Evolutionary conservation across 2,113 vertebrate genomes (phyloP), one percentile per base, ranked within the genome.

Genomic region (Uria lomvia): DNA sequence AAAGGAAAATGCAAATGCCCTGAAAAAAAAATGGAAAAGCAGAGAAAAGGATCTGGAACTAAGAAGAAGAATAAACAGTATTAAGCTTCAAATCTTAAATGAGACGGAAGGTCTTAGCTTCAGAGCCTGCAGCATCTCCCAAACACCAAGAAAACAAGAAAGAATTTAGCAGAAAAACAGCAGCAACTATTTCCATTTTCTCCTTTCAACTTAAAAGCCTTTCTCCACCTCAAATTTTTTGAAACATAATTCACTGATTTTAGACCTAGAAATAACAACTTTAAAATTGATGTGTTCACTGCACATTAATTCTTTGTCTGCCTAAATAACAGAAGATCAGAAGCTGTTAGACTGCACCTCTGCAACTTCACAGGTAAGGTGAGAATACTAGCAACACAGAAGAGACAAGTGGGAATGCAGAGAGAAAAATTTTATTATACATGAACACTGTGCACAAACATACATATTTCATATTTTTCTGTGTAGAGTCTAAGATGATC

Each of bases 321-420:
- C 30, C 38, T 87, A 66, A 86, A 84, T 74, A 95, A 84, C 71
- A 90, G 90, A 88, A 77, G 60, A 81, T 73, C 77, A 82, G 67
- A 88, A 95, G 83, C 86, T 96, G 89, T 96, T 89, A 95, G 91
- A 68, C 40, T 82, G 12, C 34, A 96, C 72, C 94, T 95, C 88
- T 88, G 94, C 92, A 95, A 9, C 73, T 97, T 97, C 96, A 96
- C 96, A 89, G 95, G 94, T 94, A 89, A 97, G 88, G 95, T 97
- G 97, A 97, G 95, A 97, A 94, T 14, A 45, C 47, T 15, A 60
- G 32, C 86, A 88, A 49, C 82, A 79, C 49, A 75, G 49, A 95
- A 90, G 40, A 94, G 91, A 96, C 92, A 97, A 87, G 97, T 94
- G 94, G 91, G 66, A 97, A 97, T 30, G 70, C 66, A 78, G 88